Base-by-base conservation (phyloP, 2,797 vertebrate genomes). In the Jordanella pulchra region DNA sequence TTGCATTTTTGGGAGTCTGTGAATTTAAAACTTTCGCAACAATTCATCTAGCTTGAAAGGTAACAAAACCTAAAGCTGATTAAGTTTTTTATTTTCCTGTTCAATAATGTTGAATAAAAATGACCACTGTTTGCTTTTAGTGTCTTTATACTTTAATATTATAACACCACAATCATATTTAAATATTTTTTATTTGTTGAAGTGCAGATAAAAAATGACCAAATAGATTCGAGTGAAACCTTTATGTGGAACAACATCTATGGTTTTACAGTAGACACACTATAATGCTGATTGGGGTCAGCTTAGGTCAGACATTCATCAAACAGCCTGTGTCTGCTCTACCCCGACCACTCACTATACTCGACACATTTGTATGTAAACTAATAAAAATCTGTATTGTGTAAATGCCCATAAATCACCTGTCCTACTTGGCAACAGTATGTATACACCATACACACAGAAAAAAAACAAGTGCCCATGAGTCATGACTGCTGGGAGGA, bases 361-460 rank as follows among this genome's bases (percentile, higher is more conserved):
- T 77, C 45, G 73, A 45, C 81, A 69, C 55, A 69, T 75, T 48
- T 68, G 76, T 71, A 75, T 77, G 79, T 50, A 84, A 77, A 72
- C 78, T 72, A 74, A 80, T 84, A 86, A 86, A 86, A 70, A 67
- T 84, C 77, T 79, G 55, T 27, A 55, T 53, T 4, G 67, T 69
- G 76, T 84, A 72, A 76, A 84, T 67, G 84, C 72, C 85, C 76
- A 85, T 79, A 64, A 76, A 83, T 87, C 79, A 73, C 76, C 47
- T 53, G 67, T 84, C 67, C 71, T 30, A 63, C 67, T 78, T 51
- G 70, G 77, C 79, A 76, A 82, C 77, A 85, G 77, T 73, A 44
- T 87, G 77, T 86, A 83, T 79, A 88, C 74, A 86, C 79, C 44
- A 77, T 79, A 85, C 80, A 81, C 74, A 80, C 54, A 84, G 68